These are phyloP conservation scores for Myiotriccus ornatus DNA, from an alignment of 2,797 vertebrate genomes.

Conservation along the genomic window DNA sequence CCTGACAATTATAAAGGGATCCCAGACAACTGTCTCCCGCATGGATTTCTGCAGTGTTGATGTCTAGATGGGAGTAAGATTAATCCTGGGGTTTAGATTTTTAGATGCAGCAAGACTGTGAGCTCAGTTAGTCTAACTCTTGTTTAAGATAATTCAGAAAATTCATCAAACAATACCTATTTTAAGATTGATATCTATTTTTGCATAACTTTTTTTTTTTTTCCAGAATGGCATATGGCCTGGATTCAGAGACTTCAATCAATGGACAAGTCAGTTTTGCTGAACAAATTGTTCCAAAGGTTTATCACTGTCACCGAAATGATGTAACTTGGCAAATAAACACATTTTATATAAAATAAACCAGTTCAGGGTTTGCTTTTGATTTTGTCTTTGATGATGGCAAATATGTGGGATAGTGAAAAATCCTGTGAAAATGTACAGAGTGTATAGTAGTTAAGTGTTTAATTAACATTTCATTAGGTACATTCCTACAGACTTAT, in stretches of 20 bases:
- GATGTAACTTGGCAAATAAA: not conserved
- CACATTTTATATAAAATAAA: too few species aligned
- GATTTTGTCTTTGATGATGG: not conserved
- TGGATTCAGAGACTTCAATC: not conserved
- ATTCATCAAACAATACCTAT: not conserved
- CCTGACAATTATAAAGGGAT: not conserved
- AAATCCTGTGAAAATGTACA: not conserved
- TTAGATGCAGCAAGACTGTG: not conserved
- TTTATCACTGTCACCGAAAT: not conserved
- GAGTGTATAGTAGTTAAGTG: not conserved
- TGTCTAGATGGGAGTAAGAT: not conserved
- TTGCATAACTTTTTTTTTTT: not conserved
- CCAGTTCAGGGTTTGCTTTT: not conserved
- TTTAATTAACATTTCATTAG: not conserved
- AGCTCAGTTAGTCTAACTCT: not conserved
- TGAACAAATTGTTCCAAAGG: not conserved
- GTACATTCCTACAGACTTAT: not conserved
- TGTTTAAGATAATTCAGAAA: not conserved
- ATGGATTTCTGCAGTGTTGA: not conserved
- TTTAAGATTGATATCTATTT: not conserved
- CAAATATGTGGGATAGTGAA: not conserved
- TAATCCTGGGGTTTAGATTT: not conserved
- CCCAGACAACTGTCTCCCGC: not conserved
- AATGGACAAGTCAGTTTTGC: not conserved
- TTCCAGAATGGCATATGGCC: not conserved